A percentile compares a stretch with the other conserved stretches of the same genome.
Conservation (phyloP, 2,888 invertebrate genomes). For the Cistogaster globosa region DNA sequence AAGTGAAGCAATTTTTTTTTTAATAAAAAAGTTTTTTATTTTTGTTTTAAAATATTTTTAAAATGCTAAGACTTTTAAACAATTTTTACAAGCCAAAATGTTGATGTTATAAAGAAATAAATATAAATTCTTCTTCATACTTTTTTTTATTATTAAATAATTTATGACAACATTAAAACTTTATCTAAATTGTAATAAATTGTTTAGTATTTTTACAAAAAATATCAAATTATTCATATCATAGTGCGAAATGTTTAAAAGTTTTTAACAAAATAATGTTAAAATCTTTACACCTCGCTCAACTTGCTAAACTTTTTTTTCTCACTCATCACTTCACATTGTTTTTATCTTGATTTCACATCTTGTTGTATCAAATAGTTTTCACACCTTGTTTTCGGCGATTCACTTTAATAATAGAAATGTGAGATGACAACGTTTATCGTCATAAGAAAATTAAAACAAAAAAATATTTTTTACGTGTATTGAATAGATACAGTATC, state of each 20-base stretch:
- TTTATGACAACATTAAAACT: no score
- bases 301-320: background rate
- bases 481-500: background rate
- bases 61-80: no score
- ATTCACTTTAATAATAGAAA: constrained; percentile 3
- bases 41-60: no score
- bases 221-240: background rate
- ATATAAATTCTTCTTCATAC: no score
- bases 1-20: no score
- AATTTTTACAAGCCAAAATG: no score
- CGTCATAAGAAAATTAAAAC: constrained; percentile 44
- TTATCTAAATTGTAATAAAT: no score
- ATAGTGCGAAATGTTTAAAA: background rate
- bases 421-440: constrained; percentile 37
- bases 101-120: no score
- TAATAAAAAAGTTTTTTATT: no score
- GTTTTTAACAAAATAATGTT: background rate
- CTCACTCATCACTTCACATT: background rate
- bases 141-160: no score
- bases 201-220: no score
- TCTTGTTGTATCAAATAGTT: constrained; percentile 32
- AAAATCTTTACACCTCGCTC: background rate
- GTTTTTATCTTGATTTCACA: constrained; percentile 28
- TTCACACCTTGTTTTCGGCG: constrained; percentile 59
- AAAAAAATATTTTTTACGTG: constrained; percentile 20